Evolutionary conservation across 1,140 invertebrate species (phyloP).

Genomic region (Trichomalopsis sarcophagae): DNA sequence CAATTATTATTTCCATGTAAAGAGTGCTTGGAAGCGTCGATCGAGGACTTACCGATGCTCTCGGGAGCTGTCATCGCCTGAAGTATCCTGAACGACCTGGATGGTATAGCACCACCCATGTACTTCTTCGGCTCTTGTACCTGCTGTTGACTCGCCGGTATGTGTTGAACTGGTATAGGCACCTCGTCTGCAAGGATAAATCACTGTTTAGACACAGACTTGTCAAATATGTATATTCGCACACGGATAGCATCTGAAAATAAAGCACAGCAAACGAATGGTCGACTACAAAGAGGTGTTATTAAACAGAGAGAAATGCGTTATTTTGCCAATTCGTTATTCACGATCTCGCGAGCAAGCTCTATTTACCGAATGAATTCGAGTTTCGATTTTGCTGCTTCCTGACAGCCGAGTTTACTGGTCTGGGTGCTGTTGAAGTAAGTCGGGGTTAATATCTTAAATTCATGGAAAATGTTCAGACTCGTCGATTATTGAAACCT

Average conservation of each 20-base stretch:
- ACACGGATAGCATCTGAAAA: not conserved
- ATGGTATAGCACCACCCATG: slow-evolving; percentile 88
- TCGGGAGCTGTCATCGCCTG: slow-evolving; percentile 87
- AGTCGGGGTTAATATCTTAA: slow-evolving; percentile 12
- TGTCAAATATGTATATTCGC: not conserved
- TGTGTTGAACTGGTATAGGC: slow-evolving; percentile 70
- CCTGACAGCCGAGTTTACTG: slow-evolving; percentile 62
- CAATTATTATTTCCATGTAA: slow-evolving; percentile 26
- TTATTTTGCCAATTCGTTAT: slow-evolving; percentile 1
- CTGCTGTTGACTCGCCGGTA: slow-evolving; percentile 82
- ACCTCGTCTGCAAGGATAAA: slow-evolving; percentile 67
- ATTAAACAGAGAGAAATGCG: not conserved
- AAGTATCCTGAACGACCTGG: slow-evolving; percentile 88
- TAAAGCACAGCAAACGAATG: not conserved
- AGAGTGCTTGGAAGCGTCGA: not conserved
- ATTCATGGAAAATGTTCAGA: slow-evolving; percentile 40
- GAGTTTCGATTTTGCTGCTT: slow-evolving; percentile 71
- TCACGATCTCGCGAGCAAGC: not conserved
- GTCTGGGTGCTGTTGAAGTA: slow-evolving; percentile 61
- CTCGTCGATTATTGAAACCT: slow-evolving; percentile 37
- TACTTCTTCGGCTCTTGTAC: slow-evolving; percentile 86
- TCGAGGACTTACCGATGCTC: slow-evolving; percentile 70
- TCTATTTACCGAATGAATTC: slow-evolving; percentile 67
- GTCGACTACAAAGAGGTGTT: not conserved
- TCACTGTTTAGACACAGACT: not conserved